Percentiles rank a stretch among this genome's conserved stretches.
These are phyloP conservation scores for Crocidura indochinensis DNA, from an alignment of 2,797 vertebrate species.

Conservation along the genomic window DNA sequence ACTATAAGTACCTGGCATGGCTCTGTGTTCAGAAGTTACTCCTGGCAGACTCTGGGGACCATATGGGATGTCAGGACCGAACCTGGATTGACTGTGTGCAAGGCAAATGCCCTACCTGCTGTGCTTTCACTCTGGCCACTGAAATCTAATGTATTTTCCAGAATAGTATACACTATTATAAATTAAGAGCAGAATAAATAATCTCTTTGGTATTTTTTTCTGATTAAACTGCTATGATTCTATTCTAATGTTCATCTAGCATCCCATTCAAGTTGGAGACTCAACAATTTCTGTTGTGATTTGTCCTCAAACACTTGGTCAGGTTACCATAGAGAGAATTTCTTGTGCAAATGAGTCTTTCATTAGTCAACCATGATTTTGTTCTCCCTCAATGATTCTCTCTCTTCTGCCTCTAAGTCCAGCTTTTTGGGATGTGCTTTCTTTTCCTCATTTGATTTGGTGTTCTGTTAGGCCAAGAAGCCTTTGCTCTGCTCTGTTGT, in stretches of 20 bases:
- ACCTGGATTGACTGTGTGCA: too few relatives aligned
- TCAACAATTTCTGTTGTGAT: constrained; percentile 27
- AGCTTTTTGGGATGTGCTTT: not conserved
- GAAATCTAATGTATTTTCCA: not conserved
- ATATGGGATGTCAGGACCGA: too few relatives aligned
- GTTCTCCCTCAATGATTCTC: not conserved
- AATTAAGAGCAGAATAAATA: not conserved
- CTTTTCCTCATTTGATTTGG: not conserved
- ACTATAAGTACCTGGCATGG: too few relatives aligned
- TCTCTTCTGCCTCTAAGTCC: not conserved
- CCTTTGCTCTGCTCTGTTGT: constrained; percentile 46
- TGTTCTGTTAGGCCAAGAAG: not conserved
- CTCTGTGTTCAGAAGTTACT: too few relatives aligned
- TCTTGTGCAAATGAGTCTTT: not conserved
- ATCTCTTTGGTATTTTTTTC: constrained; percentile 17
- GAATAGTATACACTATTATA: constrained; percentile 8
- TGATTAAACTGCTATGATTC: constrained; percentile 28
- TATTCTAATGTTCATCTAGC: constrained; percentile 12
- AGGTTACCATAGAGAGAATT: not conserved
- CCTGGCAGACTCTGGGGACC: too few relatives aligned
- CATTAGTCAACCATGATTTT: not conserved
- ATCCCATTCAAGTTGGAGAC: constrained; percentile 24
- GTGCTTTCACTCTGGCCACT: too few relatives aligned
- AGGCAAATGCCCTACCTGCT: too few relatives aligned
- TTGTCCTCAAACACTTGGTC: not conserved